These are phyloP conservation scores for Diplazon laetatorius DNA, from an alignment of 2,888 invertebrate genomes.

Conservation along the genomic window DNA sequence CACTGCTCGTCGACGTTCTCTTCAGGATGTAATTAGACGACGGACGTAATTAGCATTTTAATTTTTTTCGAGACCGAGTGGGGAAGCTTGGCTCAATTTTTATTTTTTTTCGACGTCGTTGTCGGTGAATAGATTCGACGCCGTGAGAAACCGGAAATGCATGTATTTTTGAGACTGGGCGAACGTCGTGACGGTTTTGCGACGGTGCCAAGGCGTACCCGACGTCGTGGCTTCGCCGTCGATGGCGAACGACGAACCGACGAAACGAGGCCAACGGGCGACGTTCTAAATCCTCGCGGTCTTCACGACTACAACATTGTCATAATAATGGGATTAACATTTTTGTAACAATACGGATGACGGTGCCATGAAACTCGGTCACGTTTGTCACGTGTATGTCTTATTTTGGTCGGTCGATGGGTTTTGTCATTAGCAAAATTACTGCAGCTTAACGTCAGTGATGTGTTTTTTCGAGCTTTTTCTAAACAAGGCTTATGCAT, in stretches of 20 bases:
- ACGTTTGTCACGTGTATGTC: conserved; percentile 31
- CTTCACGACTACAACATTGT: conserved; percentile 59
- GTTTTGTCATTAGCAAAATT: conserved; percentile 37
- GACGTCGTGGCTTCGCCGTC: conserved; percentile 37
- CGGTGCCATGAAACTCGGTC: conserved; percentile 38
- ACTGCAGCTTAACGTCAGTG: too few species aligned
- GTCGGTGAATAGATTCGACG: conserved; percentile 23
- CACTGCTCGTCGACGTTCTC: neutral
- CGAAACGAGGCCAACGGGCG: conserved; percentile 27
- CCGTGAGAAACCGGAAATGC: conserved; percentile 10
- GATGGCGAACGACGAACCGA: conserved; percentile 26
- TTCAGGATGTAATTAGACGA: conserved; percentile 46
- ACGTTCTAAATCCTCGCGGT: conserved; percentile 3
- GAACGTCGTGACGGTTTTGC: conserved; percentile 24
- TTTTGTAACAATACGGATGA: too few species aligned
- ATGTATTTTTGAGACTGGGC: conserved; percentile 8
- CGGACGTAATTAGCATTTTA: conserved; percentile 45
- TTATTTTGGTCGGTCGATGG: conserved; percentile 49
- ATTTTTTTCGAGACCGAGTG: neutral
- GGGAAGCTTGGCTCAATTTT: conserved; percentile 1
- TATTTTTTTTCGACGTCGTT: conserved; percentile 25
- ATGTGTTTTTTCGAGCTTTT: too few species aligned
- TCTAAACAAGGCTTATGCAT: too few species aligned
- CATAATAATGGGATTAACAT: conserved; percentile 69
- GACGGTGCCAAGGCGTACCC: conserved; percentile 31